These are phyloP conservation scores for Drosophila simulans DNA, from an alignment of 1,140 invertebrate species.

Conservation along the genomic window DNA sequence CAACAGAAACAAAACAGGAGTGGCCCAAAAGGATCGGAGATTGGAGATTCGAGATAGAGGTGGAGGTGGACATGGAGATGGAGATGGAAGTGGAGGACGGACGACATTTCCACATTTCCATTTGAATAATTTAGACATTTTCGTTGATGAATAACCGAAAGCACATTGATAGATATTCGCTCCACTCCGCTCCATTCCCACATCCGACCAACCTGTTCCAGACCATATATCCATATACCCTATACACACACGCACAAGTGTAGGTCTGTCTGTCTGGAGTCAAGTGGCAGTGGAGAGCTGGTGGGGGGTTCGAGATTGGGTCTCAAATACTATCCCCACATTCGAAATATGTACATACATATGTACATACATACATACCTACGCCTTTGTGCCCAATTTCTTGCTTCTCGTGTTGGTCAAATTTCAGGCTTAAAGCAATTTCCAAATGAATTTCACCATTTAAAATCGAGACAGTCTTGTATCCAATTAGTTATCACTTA, in stretches of 20 bases:
- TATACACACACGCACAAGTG: not conserved
- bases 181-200: not conserved
- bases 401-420: constrained; percentile 30
- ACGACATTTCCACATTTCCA: constrained; percentile 76
- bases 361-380: not conserved
- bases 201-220: constrained; percentile 20
- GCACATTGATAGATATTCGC: constrained; percentile 78
- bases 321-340: constrained; percentile 27
- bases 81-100: constrained; percentile 2
- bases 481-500: constrained; percentile 21
- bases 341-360: not conserved
- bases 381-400: constrained; percentile 13
- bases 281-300: constrained; percentile 22
- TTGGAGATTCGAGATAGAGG: not conserved
- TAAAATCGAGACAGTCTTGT: constrained; percentile 3
- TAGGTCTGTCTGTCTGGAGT: constrained; percentile 38
- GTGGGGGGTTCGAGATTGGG: not conserved
- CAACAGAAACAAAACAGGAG: constrained; percentile 53
- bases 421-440: constrained; percentile 6
- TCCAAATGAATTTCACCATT: constrained; percentile 10
- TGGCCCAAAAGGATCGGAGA: constrained; percentile 28
- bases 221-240: constrained; percentile 16
- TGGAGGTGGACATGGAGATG: not conserved
- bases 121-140: constrained; percentile 83
- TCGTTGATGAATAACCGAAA: constrained; percentile 81